A percentile compares a stretch with the other conserved stretches of the same genome.
phyloP scores from a whole-genome alignment of 1,140 invertebrate genomes.

The Acyrthosiphon pisum region DNA sequence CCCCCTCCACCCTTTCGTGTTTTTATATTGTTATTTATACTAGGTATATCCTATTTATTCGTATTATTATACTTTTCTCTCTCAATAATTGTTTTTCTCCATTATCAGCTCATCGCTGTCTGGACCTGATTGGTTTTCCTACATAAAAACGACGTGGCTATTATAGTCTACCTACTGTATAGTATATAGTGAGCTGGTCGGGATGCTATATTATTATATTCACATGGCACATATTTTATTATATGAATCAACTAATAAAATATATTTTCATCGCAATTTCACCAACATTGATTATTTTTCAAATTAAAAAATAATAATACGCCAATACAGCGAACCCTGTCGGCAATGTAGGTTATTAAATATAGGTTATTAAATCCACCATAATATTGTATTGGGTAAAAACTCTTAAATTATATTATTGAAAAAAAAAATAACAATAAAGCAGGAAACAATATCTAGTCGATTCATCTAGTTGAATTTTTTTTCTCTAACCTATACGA shows the following conservation, averaged over 20 bases:
- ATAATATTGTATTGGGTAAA: background rate
- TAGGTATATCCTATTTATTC: background rate
- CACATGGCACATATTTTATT: background rate
- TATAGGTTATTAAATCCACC: background rate
- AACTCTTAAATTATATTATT: background rate
- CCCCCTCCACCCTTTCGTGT: background rate
- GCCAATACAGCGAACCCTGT: background rate
- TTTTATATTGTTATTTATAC: background rate
- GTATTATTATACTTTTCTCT: background rate
- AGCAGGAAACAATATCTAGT: background rate
- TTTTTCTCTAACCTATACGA: background rate
- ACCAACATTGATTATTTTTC: background rate
- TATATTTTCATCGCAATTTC: background rate
- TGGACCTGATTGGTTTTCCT: slow-evolving; percentile 12
- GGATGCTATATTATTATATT: background rate
- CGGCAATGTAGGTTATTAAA: background rate
- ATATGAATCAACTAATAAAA: background rate
- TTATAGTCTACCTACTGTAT: background rate
- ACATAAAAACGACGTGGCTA: background rate
- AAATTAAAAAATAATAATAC: background rate
- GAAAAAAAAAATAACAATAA: background rate
- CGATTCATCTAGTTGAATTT: background rate
- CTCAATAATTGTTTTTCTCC: background rate
- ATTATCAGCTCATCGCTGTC: background rate
- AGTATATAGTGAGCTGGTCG: background rate